A percentile compares a stretch with the other conserved stretches of the same genome.
These are phyloP conservation scores for Acrocephalus scirpaceus DNA, from an alignment of 2,797 vertebrate genomes.

Conservation along the genomic window DNA sequence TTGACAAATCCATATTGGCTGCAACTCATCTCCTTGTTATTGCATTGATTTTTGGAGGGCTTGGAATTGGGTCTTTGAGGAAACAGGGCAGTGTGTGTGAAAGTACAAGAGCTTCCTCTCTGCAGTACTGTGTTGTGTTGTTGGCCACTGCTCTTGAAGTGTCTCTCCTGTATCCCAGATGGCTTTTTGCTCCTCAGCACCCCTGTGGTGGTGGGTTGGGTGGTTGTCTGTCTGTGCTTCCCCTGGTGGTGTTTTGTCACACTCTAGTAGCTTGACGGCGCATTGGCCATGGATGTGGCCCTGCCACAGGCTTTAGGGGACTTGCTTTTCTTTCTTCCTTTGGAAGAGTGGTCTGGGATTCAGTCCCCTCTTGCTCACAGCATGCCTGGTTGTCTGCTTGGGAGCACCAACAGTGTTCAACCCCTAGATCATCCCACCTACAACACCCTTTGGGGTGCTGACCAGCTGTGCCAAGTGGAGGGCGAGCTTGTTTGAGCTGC, in stretches of 20 bases:
- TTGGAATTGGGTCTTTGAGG: not conserved
- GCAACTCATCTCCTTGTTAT: conserved; percentile 63
- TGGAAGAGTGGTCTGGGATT: not conserved
- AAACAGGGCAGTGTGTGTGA: not conserved
- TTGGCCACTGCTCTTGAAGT: not conserved
- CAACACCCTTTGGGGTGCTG: not conserved
- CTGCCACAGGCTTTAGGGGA: not conserved
- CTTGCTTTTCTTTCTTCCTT: not conserved
- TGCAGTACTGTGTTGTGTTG: fast-evolving
- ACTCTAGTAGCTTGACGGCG: not conserved
- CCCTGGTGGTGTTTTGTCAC: not conserved
- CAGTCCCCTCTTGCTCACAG: not conserved
- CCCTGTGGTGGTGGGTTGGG: not conserved
- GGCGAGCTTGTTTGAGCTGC: not conserved
- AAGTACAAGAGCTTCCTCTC: not conserved
- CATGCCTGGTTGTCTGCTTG: not conserved
- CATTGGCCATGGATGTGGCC: not conserved
- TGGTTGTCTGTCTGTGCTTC: not conserved
- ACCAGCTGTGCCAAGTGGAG: not conserved
- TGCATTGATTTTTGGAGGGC: conserved; percentile 41
- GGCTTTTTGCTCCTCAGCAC: not conserved
- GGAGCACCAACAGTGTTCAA: not conserved
- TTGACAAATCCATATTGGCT: conserved; percentile 57
- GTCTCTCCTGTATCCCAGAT: not conserved
- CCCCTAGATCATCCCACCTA: not conserved